These are phyloP conservation scores for Saguinus midas DNA, from an alignment of 2,113 vertebrate genomes.

Conservation along the genomic window DNA sequence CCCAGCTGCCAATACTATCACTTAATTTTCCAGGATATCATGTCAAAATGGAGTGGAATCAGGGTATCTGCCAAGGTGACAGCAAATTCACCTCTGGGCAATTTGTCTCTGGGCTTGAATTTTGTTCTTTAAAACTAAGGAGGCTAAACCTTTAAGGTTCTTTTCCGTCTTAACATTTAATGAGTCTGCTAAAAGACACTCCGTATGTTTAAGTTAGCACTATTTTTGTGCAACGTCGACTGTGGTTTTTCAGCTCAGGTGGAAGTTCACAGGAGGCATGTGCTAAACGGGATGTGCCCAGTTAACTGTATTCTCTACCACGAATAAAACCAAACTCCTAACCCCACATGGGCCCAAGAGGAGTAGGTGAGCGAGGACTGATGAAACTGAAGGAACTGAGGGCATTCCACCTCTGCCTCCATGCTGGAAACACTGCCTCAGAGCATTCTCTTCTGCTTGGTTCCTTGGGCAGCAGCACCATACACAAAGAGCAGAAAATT, in stretches of 20 bases:
- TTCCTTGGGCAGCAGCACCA: neutral
- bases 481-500: neutral
- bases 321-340: neutral
- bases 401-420: neutral
- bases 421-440: neutral
- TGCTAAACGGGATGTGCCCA: neutral
- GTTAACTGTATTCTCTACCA: neutral
- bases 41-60: neutral
- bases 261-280: neutral
- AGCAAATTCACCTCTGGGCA: neutral
- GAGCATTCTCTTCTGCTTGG: neutral
- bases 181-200: neutral
- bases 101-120: neutral
- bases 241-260: neutral
- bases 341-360: neutral
- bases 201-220: neutral
- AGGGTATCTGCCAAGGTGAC: neutral
- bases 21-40: neutral
- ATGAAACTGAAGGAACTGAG: neutral
- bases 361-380: neutral
- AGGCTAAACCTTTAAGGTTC: neutral
- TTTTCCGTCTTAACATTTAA: neutral
- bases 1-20: neutral
- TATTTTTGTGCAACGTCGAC: neutral
- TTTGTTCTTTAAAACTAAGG: conserved; percentile 19